Evolutionary conservation across 2,888 invertebrate genomes (phyloP), one percentile per base, ranked within the genome.

Genomic region (Temnothorax rugatulus): DNA sequence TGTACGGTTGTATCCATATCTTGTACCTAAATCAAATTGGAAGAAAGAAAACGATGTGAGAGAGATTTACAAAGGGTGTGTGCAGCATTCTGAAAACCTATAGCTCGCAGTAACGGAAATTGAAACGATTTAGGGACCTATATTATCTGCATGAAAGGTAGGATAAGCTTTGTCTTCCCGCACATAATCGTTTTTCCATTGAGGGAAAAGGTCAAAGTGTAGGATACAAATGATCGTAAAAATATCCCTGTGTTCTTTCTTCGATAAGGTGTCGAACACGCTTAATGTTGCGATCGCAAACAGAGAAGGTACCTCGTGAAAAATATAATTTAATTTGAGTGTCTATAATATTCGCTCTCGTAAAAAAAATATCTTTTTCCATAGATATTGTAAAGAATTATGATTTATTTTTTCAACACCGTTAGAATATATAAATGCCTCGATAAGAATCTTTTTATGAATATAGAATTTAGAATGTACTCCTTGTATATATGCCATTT

Each of bases 151-250:
- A 82, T 75, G 64, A 82, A 63, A 64, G 74, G 34, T 64, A 54
- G 25, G 75, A 82, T 82, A 64, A 68, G 68, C 77, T 77, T 77
- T 68, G 82, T 86, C 84, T 89, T 86, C 69, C 83, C 77, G 64
- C 82, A 54, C 75, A 64, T 87, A 83, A 61, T 82, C 68, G 82
- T 73, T 82, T 75, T 83, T 85, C 68, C 85, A 89, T 89, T 85
- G 81, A 84, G 74, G 86, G 84, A 87, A 89, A 89, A 89, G 89
- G 89, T 89, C 89, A 89, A 89, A 86, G 89, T 85, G 82, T 77
- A 77, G 64, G 71, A 82, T 88, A 88, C 89, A 89, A 89, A 89
- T 89, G 86, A 89, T 88, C 86, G 83, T 89, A 89, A 89, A 89
- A 89, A 89, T 76, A 88, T 84, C 91, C 87, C 29, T 76, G 47